Evolutionary conservation across 2,113 vertebrate genomes (phyloP).

Genomic region (Varanus salvator): DNA sequence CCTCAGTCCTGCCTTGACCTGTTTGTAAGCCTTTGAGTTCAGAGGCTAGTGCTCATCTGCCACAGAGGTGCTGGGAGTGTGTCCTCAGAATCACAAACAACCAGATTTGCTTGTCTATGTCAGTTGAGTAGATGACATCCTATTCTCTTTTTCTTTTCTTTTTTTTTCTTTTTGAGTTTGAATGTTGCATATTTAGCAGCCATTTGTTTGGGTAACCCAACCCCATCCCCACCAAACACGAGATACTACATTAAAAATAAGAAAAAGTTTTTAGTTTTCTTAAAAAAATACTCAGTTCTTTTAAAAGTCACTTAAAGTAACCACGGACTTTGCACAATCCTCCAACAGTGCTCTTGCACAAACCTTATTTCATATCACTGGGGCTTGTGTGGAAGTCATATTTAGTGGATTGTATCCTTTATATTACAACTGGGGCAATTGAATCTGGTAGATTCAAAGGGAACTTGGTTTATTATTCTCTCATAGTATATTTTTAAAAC

Average conservation of each 20-base stretch:
- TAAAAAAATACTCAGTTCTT: constrained; percentile 73
- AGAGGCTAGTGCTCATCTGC: too few species aligned
- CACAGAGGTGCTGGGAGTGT: too few species aligned
- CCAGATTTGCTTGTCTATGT: constrained; percentile 34
- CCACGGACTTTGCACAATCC: constrained; percentile 28
- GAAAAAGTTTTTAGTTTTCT: constrained; percentile 48
- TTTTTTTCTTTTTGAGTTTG: constrained; percentile 37
- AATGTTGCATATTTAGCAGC: constrained; percentile 69
- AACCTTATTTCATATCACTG: not conserved
- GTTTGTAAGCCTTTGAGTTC: too few species aligned
- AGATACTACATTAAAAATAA: constrained; percentile 58
- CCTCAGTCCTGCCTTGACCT: too few species aligned
- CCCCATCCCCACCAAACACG: constrained; percentile 31
- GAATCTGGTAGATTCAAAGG: constrained; percentile 61
- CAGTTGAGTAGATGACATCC: constrained; percentile 40
- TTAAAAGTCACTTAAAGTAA: constrained; percentile 65
- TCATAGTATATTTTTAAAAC: constrained; percentile 42
- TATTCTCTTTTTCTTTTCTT: constrained; percentile 39
- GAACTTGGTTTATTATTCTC: constrained; percentile 37
- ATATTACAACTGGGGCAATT: constrained; percentile 54
- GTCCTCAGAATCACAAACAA: constrained; percentile 52
- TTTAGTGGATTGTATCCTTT: not conserved
- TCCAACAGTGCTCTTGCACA: not conserved
- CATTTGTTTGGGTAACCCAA: constrained; percentile 57
- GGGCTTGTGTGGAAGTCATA: not conserved